Evolutionary conservation across 2,113 vertebrate species (phyloP).

Genomic region (Cochlearius cochlearius): DNA sequence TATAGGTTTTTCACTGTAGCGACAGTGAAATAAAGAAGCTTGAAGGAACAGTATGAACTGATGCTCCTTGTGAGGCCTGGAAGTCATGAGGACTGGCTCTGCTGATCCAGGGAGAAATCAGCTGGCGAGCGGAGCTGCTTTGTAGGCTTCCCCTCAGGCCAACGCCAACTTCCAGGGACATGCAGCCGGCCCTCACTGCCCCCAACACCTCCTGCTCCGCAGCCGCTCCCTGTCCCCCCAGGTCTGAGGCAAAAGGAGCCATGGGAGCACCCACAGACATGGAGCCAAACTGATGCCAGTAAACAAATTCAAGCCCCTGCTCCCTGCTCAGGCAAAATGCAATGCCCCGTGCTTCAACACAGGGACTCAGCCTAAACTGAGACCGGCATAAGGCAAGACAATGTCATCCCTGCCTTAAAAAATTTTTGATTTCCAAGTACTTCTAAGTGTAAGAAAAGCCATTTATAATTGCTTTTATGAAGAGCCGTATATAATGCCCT

Average conservation of each 20-base stretch:
- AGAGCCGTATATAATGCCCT: background rate
- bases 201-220: background rate
- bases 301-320: background rate
- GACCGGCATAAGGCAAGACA: background rate
- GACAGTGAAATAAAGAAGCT: background rate
- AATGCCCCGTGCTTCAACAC: accelerated
- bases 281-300: background rate
- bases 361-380: background rate
- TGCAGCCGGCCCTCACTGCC: background rate
- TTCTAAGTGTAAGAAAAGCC: background rate
- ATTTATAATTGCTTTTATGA: background rate
- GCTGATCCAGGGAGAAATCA: background rate
- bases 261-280: background rate
- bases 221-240: background rate
- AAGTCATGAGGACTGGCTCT: background rate
- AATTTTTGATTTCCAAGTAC: background rate
- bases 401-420: background rate
- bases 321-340: background rate
- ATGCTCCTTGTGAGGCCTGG: background rate
- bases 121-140: background rate
- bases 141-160: background rate
- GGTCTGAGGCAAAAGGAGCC: background rate
- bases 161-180: background rate
- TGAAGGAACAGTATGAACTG: background rate
- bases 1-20: background rate